Base-by-base conservation (phyloP, 2,797 vertebrate genomes). In the Neosilurus mollespiculum region DNA sequence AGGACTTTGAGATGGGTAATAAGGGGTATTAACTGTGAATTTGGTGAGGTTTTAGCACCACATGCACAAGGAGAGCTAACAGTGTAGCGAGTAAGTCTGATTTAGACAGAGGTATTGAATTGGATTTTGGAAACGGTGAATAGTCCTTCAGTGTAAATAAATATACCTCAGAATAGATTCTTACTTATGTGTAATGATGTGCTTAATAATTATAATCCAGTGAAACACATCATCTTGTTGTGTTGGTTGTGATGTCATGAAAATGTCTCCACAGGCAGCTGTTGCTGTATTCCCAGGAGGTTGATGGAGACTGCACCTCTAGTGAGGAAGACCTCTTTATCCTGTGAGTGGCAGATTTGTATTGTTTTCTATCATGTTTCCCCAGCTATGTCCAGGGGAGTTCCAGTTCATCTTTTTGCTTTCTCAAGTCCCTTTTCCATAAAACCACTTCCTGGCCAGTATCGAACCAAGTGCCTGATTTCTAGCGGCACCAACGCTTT, bases 251-350 rank as follows among this genome's bases (percentile, higher is more conserved):
- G 30, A 77, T 69, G 16, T 81, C 59, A 79, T 81, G 78, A 34
- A 69, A 56, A 85, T 37, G 10, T 81, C 51, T 81, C 86, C 77
- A 43, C 90, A 99, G 98, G 92, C 98, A 99, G 93, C 90, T 98
- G 96, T 91, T 99, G 92, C 93, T 98, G 89, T 99, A 99, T 91
- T 96, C 97, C 87, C 98, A 99, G 92, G 98, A 99, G 89, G 96
- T 98, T 81, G 96, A 96, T 24, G 97, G 94, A 83, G 96, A 99
- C 81, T 97, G 95, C 90, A 95, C 91, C 22, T 95, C 97, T 10
- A 99, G 95, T 58, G 98, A 99, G 93, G 98, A 99, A 92, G 98
- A 99, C 88, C 98, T 99, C 78, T 99, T 99, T 81, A 98, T 99
- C 87, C 91, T 99, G 98, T 99, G 90, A 98, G 98, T 98, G 53